These are phyloP conservation scores for Campoletis sonorensis DNA, from an alignment of 1,140 invertebrate genomes.

Conservation along the genomic window DNA sequence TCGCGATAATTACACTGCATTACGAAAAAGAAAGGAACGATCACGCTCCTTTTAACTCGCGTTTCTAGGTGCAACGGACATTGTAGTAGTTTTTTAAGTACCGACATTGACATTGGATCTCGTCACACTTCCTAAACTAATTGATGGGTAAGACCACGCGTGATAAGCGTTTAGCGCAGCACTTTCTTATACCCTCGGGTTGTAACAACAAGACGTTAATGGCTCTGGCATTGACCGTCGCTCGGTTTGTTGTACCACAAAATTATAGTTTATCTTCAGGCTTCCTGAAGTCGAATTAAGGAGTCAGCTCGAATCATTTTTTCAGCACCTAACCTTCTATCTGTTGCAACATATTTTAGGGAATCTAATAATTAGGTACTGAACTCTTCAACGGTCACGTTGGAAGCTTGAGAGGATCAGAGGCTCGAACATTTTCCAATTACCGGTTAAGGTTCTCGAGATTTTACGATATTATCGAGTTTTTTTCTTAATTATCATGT, in stretches of 20 bases:
- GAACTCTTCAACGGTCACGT: too few species aligned
- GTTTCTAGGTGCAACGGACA: background rate
- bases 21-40: constrained; percentile 15
- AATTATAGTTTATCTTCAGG: background rate
- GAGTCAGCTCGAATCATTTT: background rate
- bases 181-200: background rate
- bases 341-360: background rate
- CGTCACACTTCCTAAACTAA: constrained; percentile 20
- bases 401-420: too few species aligned
- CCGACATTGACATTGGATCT: constrained; percentile 56
- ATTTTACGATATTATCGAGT: too few species aligned
- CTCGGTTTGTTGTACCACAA: background rate
- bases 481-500: too few species aligned
- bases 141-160: background rate
- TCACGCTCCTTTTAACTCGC: background rate
- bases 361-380: too few species aligned
- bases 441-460: too few species aligned
- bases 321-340: background rate
- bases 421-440: too few species aligned
- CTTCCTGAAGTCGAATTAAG: background rate
- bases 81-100: constrained; percentile 8
- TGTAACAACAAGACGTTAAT: background rate
- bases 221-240: constrained; percentile 48
- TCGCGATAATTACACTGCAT: constrained; percentile 1
- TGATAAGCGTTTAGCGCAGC: background rate